Evolutionary conservation across 2,888 invertebrate species (phyloP), one percentile per base, ranked within the genome.

Genomic region (Leistus spinibarbis): DNA sequence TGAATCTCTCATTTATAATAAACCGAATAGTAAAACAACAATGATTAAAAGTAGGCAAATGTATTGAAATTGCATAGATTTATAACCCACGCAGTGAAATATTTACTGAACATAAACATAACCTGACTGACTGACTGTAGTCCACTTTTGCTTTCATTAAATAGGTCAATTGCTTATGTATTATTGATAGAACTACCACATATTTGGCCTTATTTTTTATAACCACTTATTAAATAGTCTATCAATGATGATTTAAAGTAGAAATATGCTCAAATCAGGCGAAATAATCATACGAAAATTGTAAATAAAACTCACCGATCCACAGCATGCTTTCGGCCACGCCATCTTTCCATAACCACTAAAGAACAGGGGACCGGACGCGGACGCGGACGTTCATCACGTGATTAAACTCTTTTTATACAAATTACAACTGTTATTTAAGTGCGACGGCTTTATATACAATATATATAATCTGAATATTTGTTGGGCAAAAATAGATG

Each of bases 321-420:
- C 75, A 75, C 63, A 68, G 69, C 68, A 63, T 27, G 68, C 75
- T 13, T 75, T 75, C 68, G 54, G 10, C 75, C 75, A 75, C 75
- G 75, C 75, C 69, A 75, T 75, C 75, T 75, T 75, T 64, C 73
- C 73, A 66, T 67, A 67, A 60, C 73, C 73, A 73, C 73, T 73
- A 65, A 60, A 60, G 60, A 60, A 69, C 64, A 71, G 22, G 65
- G 65, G 3, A 16, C 17, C n/a, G 57, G 22, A 19, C 60, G 20
- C 19, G 60, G 13, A 54, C 54, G 54, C 17, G 13, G n/a, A 13
- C 54, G 54, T 2, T 54, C 54, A 5, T 60, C 19, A 22, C 60
- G 20, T 60, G 60, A 60, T 60, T 16, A 19, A 60, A 60, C 60
- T 20, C 17, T 54, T n/a, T 40, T 40, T 3, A 40, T 10, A 40